phyloP scores from a whole-genome alignment of 2,113 vertebrate species.

The Muscicapa adusta region DNA sequence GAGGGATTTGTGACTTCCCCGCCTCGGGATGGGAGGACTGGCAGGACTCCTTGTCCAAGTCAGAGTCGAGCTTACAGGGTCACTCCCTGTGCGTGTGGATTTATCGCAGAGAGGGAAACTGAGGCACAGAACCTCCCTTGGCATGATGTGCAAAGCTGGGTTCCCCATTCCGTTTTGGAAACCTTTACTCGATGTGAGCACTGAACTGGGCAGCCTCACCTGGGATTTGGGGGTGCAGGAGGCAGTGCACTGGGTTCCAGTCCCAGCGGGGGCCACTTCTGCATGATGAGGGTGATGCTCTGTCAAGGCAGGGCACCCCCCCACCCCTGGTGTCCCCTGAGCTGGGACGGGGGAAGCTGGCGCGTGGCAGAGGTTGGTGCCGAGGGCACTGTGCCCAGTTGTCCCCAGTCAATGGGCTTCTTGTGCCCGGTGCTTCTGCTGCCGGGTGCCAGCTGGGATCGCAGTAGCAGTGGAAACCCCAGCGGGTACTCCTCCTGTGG shows the following conservation, averaged over 20 bases:
- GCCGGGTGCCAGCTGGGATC: conserved; percentile 20
- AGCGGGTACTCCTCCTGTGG: neutral
- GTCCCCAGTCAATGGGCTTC: conserved; percentile 23
- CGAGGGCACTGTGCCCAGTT: conserved; percentile 24
- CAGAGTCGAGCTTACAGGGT: neutral
- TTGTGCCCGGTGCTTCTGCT: neutral
- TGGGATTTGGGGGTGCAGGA: neutral
- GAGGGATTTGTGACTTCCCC: neutral
- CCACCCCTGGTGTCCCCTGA: neutral
- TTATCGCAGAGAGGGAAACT: rapidly evolving
- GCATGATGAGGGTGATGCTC: neutral
- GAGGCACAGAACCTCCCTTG: neutral
- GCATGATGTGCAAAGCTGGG: neutral
- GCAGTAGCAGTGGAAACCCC: neutral
- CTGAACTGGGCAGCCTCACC: neutral
- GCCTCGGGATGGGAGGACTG: too few relatives aligned
- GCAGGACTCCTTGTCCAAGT: neutral
- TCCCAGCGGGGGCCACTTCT: neutral
- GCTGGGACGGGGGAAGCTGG: neutral
- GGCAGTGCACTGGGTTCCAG: neutral
- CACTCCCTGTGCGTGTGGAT: neutral
- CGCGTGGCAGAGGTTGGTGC: conserved; percentile 54
- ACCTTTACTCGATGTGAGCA: neutral
- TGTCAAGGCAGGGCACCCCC: neutral
- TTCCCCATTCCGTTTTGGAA: neutral